Evolutionary conservation across 2,888 invertebrate genomes (phyloP).

Genomic region (Dysmachus trigonus): DNA sequence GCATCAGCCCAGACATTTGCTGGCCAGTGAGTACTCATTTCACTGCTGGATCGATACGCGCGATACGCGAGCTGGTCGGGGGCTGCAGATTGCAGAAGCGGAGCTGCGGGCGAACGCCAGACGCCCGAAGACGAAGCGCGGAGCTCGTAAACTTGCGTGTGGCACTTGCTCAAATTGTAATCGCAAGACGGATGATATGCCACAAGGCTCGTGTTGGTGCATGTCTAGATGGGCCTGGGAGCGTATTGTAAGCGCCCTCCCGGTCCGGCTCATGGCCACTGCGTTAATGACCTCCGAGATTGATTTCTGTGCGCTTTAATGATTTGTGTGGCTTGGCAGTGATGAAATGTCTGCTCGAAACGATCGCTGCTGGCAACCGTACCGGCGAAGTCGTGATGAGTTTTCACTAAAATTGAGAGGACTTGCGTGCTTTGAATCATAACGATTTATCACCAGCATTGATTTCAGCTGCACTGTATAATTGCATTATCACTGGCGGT

Average conservation of each 20-base stretch:
- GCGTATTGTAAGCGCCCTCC: background rate
- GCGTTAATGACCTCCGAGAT: background rate
- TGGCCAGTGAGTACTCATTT: slow-evolving; percentile 12
- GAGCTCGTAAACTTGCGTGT: background rate
- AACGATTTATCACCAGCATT: background rate
- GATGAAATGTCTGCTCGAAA: background rate
- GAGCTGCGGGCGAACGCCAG: background rate
- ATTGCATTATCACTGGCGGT: background rate
- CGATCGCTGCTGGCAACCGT: background rate
- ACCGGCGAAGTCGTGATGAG: background rate
- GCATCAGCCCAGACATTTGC: slow-evolving; percentile 19
- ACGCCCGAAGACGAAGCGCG: background rate
- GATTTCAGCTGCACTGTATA: background rate
- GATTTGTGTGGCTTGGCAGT: slow-evolving; percentile 14
- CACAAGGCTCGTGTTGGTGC: background rate
- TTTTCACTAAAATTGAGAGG: background rate
- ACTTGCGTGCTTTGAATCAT: background rate
- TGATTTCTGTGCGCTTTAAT: slow-evolving; percentile 20
- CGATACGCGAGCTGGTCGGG: background rate
- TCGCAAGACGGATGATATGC: slow-evolving; percentile 13
- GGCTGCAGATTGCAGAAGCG: background rate
- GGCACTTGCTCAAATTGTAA: slow-evolving; percentile 16
- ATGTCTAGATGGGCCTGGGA: background rate
- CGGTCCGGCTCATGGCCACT: background rate
- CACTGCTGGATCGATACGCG: background rate